These are phyloP conservation scores for Punctoribates punctum DNA, from an alignment of 2,888 invertebrate genomes.

Conservation along the genomic window DNA sequence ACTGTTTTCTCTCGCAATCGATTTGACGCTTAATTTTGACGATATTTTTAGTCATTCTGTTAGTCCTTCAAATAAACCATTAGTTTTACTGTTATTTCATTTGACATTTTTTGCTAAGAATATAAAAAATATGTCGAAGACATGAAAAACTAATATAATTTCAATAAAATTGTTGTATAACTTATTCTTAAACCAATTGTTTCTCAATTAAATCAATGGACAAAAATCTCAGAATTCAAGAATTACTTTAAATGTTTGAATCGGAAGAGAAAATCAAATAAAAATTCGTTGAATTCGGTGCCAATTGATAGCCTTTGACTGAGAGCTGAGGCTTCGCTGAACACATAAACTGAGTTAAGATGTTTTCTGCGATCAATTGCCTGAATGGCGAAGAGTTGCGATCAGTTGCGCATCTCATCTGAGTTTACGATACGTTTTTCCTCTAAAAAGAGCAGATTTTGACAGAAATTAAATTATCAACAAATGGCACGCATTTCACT, in stretches of 20 bases:
- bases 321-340: background rate
- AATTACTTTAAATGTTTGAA: background rate
- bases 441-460: background rate
- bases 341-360: background rate
- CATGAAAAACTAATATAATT: background rate
- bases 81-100: background rate
- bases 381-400: background rate
- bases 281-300: background rate
- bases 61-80: background rate
- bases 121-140: background rate
- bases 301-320: background rate
- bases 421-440: background rate
- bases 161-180: background rate
- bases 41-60: slow-evolving; percentile 1
- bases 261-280: background rate
- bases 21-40: background rate
- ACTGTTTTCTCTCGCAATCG: background rate
- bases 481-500: slow-evolving; percentile 12
- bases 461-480: slow-evolving; percentile 21
- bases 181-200: background rate
- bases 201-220: background rate
- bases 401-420: slow-evolving; percentile 16
- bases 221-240: background rate
- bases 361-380: slow-evolving; percentile 24
- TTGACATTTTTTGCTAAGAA: background rate